These are phyloP conservation scores for Boloria selene DNA, from an alignment of 2,888 invertebrate species.

Conservation along the genomic window DNA sequence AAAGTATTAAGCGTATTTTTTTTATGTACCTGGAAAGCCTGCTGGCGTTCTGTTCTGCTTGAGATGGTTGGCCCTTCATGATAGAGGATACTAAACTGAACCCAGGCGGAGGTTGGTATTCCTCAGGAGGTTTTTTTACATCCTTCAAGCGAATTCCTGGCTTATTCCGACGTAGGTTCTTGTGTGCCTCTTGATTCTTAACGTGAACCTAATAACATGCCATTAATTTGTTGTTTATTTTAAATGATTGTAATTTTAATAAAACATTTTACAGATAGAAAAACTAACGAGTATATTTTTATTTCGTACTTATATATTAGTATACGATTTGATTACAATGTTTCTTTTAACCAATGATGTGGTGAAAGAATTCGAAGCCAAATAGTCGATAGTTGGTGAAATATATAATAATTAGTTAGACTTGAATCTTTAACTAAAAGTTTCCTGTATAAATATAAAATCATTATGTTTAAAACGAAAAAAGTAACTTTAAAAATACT, in stretches of 20 bases:
- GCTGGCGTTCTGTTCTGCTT: slow-evolving; percentile 67
- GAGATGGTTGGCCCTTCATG: slow-evolving; percentile 65
- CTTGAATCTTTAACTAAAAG: too few species aligned
- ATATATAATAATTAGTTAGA: too few species aligned
- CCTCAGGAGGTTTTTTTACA: slow-evolving; percentile 79
- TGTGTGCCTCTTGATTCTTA: slow-evolving; percentile 86
- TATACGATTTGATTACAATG: too few species aligned
- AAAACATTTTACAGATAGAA: not conserved
- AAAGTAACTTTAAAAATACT: too few species aligned
- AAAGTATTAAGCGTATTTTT: not conserved
- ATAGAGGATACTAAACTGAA: slow-evolving; percentile 83
- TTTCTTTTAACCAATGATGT: too few species aligned
- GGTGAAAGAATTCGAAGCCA: too few species aligned
- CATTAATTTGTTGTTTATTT: not conserved
- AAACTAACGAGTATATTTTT: not conserved
- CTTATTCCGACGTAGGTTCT: slow-evolving; percentile 84
- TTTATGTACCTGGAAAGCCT: slow-evolving; percentile 64
- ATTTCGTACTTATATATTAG: too few species aligned
- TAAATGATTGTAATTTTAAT: not conserved
- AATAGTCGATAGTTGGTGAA: too few species aligned
- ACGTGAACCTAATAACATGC: slow-evolving; percentile 80
- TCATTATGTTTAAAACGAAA: too few species aligned
- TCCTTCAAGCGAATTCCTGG: slow-evolving; percentile 80
- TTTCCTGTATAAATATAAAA: too few species aligned
- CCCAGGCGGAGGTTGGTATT: slow-evolving; percentile 84